A percentile compares a stretch with the other conserved stretches of the same genome.
phyloP scores from a whole-genome alignment of 2,888 invertebrate genomes.

The Brachylomia viminalis region DNA sequence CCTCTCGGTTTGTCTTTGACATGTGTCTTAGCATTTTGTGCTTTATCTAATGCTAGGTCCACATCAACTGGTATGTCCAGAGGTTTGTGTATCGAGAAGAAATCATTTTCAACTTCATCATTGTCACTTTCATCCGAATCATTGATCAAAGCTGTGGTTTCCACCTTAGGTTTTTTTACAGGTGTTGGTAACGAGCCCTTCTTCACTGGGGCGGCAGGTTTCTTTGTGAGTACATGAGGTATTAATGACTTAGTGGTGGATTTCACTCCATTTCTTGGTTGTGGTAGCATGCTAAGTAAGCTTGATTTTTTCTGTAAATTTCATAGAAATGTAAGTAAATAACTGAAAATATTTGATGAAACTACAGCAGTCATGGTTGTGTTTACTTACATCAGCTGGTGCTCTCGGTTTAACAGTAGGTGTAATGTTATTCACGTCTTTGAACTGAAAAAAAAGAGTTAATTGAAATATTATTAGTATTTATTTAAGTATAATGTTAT shows the following conservation, averaged over 20 bases:
- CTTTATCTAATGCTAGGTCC: slow-evolving; percentile 81
- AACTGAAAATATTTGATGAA: background rate
- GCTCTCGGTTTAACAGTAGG: slow-evolving; percentile 84
- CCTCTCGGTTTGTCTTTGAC: slow-evolving; percentile 71
- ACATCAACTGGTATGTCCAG: slow-evolving; percentile 81
- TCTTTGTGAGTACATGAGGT: slow-evolving; percentile 87
- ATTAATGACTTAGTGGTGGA: slow-evolving; percentile 83
- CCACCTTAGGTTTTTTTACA: slow-evolving; percentile 72
- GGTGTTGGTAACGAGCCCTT: slow-evolving; percentile 71
- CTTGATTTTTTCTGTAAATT: slow-evolving; percentile 91
- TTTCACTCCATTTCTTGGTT: slow-evolving; percentile 90
- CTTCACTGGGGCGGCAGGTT: slow-evolving; percentile 71
- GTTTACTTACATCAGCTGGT: slow-evolving; percentile 85
- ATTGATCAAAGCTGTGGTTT: slow-evolving; percentile 68
- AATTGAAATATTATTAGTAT: too few species aligned
- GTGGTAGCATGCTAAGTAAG: slow-evolving; percentile 92
- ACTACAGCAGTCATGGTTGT: background rate
- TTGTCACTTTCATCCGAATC: slow-evolving; percentile 87
- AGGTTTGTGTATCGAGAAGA: slow-evolving; percentile 89
- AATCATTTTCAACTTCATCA: slow-evolving; percentile 89
- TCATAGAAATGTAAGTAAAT: background rate
- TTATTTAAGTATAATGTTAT: too few species aligned
- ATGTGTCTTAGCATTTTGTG: slow-evolving; percentile 44
- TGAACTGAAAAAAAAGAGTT: slow-evolving; percentile 84
- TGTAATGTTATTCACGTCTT: slow-evolving; percentile 89